Conservation (phyloP, 2,888 invertebrate species). For the Drosophila incognita region DNA sequence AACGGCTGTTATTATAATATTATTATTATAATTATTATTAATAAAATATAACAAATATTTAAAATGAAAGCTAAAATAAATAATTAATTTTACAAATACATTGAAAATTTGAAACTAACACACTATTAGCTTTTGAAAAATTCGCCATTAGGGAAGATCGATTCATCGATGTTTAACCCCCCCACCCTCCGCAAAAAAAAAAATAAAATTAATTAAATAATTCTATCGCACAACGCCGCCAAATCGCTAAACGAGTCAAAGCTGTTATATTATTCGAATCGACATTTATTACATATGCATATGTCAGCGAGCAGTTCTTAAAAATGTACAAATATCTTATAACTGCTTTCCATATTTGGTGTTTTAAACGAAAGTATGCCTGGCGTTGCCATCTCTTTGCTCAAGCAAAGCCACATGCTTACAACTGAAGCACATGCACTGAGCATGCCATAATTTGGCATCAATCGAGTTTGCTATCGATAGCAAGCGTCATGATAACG, state of each 20-base stretch:
- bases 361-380: neutral
- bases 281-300: neutral
- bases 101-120: neutral
- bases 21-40: too few species aligned
- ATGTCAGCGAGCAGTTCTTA: neutral
- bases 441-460: neutral
- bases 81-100: neutral
- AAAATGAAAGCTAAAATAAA: neutral
- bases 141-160: neutral
- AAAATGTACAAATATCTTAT: neutral
- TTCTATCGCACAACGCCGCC: neutral
- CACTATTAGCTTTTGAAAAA: neutral
- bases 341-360: neutral
- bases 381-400: neutral
- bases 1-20: neutral
- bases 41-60: neutral
- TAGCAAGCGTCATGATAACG: constrained; percentile 4
- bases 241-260: neutral
- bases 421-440: neutral
- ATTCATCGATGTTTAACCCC: neutral
- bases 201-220: neutral
- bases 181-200: too few species aligned
- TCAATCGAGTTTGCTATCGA: constrained; percentile 21
- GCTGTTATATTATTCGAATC: neutral
- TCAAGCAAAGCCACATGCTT: neutral